Evolutionary conservation across 1,140 invertebrate genomes (phyloP).

Genomic region (Drosophila subobscura): DNA sequence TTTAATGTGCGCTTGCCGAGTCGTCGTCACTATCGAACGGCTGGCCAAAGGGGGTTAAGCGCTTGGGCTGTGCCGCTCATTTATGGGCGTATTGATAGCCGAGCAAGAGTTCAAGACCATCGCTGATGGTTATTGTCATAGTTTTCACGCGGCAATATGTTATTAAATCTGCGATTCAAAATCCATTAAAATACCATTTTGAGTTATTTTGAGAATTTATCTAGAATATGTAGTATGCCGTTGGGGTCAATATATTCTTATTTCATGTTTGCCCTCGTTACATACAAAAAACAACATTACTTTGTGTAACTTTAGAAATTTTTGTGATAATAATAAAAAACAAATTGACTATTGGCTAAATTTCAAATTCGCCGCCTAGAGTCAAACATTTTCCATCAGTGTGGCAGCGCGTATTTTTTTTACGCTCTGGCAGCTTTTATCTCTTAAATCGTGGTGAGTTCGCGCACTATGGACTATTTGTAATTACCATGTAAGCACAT

Average conservation of each 20-base stretch:
- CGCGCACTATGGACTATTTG: no score
- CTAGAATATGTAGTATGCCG: no score
- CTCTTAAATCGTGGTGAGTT: no score
- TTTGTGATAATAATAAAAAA: neutral
- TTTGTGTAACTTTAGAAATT: no score
- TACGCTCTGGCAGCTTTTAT: no score
- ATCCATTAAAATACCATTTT: constrained; percentile 47
- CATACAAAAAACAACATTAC: no score
- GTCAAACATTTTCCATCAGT: neutral
- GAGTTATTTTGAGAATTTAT: neutral
- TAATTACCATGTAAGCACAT: no score
- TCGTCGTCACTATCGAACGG: neutral
- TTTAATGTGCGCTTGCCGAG: constrained; percentile 37
- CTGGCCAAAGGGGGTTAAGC: constrained; percentile 43
- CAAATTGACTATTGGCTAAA: neutral
- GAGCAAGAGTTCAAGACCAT: constrained; percentile 62
- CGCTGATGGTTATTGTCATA: constrained; percentile 71
- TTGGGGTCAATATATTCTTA: no score
- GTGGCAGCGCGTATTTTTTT: neutral
- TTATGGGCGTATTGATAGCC: constrained; percentile 52
- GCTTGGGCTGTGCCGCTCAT: constrained; percentile 26
- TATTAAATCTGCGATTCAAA: constrained; percentile 51
- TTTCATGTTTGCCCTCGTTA: no score
- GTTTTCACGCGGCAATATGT: constrained; percentile 42
- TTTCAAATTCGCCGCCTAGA: neutral